A percentile compares a stretch with the other conserved stretches of the same genome.
These are phyloP conservation scores for Nilaparvata lugens DNA, from an alignment of 1,140 invertebrate species.

Conservation along the genomic window DNA sequence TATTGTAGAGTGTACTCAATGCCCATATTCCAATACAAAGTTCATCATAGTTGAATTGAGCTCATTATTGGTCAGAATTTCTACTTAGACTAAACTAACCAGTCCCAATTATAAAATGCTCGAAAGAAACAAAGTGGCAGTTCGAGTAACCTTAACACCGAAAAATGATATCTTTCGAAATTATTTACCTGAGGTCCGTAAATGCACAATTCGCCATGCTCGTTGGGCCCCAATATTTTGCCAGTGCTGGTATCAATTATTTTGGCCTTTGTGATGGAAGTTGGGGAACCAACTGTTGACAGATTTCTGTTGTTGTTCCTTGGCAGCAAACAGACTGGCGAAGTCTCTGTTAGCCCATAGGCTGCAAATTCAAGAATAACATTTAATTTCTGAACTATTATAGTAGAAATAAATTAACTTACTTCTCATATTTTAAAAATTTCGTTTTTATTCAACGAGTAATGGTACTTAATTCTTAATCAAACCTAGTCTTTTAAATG, in stretches of 20 bases:
- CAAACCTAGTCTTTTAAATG: not conserved
- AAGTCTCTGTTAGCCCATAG: not conserved
- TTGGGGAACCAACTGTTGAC: not conserved
- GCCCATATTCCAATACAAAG: not conserved
- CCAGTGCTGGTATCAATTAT: not conserved
- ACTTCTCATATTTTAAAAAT: not conserved
- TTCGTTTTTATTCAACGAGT: not conserved
- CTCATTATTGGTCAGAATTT: not conserved
- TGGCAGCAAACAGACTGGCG: not conserved
- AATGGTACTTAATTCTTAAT: not conserved
- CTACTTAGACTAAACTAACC: not conserved
- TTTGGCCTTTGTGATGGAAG: not conserved
- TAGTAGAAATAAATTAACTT: not conserved
- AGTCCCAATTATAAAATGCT: no score
- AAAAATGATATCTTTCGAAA: not conserved
- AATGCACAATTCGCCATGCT: not conserved
- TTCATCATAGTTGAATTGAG: not conserved
- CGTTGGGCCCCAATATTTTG: not conserved
- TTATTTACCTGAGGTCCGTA: not conserved
- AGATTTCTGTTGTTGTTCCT: not conserved
- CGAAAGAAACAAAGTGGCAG: no score
- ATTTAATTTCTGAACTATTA: not conserved
- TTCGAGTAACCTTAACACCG: no score
- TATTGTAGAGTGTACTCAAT: not conserved
- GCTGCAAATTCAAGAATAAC: not conserved